Evolutionary conservation across 2,888 invertebrate species (phyloP).

Genomic region (Heliconius sara): DNA sequence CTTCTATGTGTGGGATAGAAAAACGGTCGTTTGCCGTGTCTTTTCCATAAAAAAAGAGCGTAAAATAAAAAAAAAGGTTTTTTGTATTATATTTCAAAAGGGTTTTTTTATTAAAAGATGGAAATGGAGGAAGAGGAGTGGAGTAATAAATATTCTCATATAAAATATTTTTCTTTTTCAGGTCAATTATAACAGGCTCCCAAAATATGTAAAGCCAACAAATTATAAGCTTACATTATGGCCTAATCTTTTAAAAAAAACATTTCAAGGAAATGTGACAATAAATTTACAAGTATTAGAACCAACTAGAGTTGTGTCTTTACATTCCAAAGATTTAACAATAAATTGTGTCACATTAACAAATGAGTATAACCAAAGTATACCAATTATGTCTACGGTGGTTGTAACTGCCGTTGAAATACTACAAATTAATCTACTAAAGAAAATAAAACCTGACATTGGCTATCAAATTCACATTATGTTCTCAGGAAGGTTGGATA

Average conservation of each 20-base stretch:
- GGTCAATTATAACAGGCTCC: slow-evolving; percentile 73
- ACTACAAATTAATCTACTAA: slow-evolving; percentile 60
- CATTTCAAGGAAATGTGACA: slow-evolving; percentile 82
- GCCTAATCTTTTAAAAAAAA: slow-evolving; percentile 85
- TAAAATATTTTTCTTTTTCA: slow-evolving; percentile 52
- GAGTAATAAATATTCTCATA: background rate
- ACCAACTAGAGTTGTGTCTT: slow-evolving; percentile 74
- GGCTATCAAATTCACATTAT: slow-evolving; percentile 70
- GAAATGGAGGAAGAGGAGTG: background rate
- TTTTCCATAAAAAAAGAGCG: too few relatives aligned
- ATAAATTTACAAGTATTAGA: slow-evolving; percentile 74
- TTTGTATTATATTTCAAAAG: too few relatives aligned
- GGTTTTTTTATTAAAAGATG: too few relatives aligned
- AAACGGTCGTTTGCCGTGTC: too few relatives aligned
- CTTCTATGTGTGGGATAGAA: too few relatives aligned
- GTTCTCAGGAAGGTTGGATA: slow-evolving; percentile 81
- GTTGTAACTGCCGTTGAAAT: slow-evolving; percentile 56
- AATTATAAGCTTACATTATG: slow-evolving; percentile 87
- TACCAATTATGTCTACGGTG: slow-evolving; percentile 50
- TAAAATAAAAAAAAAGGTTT: too few relatives aligned
- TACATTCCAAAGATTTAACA: slow-evolving; percentile 86
- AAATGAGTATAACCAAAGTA: slow-evolving; percentile 47
- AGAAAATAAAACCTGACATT: slow-evolving; percentile 56
- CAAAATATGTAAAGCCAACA: slow-evolving; percentile 83
- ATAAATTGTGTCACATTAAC: slow-evolving; percentile 65